Base-by-base conservation (phyloP, 35 echinoderm and acorn worm genomes). In the Apostichopus parvimensis region DNA sequence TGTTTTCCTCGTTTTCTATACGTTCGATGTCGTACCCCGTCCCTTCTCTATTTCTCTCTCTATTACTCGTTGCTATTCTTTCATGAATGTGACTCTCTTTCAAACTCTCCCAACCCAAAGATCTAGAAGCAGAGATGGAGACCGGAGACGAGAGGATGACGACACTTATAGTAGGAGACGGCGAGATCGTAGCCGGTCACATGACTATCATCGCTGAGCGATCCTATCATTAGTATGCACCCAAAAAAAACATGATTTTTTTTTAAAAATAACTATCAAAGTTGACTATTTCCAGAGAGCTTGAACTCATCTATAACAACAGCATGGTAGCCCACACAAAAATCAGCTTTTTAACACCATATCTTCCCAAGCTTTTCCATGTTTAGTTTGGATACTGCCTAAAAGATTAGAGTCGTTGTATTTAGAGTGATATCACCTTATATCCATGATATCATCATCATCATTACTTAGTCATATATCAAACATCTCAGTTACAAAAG, bases 111-210 rank as follows among this genome's bases (percentile, higher is more conserved):
- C 34, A 79, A 93, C 79, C 72, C 79, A 72, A 78, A 92, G 92
- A 87, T 96, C 95, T 4, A 84, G 87, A 57, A 91, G 87, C 61
- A 59, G 92, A 89, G 92, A 96, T 80, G 82, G 79, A 15, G 79
- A 79, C 87, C 77, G 91, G 65, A 92, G 93, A 77, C 57, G 87
- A 62, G 90, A 75, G 87, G 88, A 96, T 66, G 57, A 96, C 73
- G 57, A 93, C 75, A 81, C 75, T 77, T 90, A 90, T 26, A 83
- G 92, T 34, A 78, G 73, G 62, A 80, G 73, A 81, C 89, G 92
- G 22, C 86, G 92, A 78, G 85, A 88, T 73, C 92, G 95, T 82
- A 96, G 95, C 90, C 92, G 95, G 70, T 96, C 95, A 73, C 95
- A 77, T 57, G 82, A 83, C 45, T 76, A 92, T 73, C 86, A 84